These are phyloP conservation scores for Manis pentadactyla DNA, from an alignment of 2,797 vertebrate genomes.

Conservation along the genomic window DNA sequence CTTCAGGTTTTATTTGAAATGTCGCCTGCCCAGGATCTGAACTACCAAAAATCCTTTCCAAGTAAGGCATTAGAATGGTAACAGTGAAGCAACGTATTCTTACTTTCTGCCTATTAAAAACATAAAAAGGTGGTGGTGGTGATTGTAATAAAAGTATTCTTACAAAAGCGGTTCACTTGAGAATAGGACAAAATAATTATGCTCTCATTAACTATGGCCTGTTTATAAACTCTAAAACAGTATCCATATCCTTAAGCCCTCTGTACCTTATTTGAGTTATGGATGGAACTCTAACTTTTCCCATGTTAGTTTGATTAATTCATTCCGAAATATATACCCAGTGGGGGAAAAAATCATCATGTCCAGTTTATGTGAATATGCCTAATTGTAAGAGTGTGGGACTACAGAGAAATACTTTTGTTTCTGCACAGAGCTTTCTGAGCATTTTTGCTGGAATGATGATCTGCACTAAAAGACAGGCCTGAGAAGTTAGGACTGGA, in stretches of 20 bases:
- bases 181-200: not conserved
- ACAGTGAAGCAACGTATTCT: not conserved
- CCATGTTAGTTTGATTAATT: not conserved
- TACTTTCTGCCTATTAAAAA: not conserved
- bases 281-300: not conserved
- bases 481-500: not conserved
- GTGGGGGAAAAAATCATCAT: not conserved
- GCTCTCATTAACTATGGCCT: not conserved
- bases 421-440: not conserved
- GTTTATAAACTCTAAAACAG: not conserved
- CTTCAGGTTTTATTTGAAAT: conserved; percentile 35
- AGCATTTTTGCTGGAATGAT: not conserved
- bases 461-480: not conserved
- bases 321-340: not conserved
- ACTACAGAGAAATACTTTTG: not conserved
- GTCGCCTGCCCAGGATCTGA: not conserved
- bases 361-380: not conserved
- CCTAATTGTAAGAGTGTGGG: not conserved
- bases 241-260: not conserved
- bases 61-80: not conserved
- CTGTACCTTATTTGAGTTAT: not conserved
- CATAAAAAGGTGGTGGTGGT: not conserved
- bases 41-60: not conserved
- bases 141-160: not conserved
- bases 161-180: not conserved